These are phyloP conservation scores for Elanoides forficatus DNA, from an alignment of 2,113 vertebrate species.

Conservation along the genomic window DNA sequence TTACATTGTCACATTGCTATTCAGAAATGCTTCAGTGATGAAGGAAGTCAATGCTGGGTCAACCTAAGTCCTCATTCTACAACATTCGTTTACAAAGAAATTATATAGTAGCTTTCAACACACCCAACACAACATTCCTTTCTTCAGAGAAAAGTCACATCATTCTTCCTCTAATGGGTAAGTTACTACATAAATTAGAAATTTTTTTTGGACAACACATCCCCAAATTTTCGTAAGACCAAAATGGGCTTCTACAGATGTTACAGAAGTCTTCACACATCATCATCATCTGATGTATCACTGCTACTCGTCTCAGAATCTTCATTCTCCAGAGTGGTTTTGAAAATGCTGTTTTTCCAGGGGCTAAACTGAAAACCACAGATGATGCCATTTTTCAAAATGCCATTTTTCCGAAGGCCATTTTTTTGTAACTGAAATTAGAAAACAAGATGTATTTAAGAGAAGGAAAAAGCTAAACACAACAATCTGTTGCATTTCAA, in stretches of 20 bases:
- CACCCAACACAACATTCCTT: slow-evolving; percentile 31
- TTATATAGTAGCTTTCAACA: slow-evolving; percentile 61
- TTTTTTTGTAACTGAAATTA: slow-evolving; percentile 78
- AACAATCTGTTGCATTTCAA: neutral
- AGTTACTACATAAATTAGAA: slow-evolving; percentile 63
- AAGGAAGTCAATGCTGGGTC: slow-evolving; percentile 64
- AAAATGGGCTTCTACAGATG: slow-evolving; percentile 39
- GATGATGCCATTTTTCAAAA: slow-evolving; percentile 78
- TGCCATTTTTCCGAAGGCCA: slow-evolving; percentile 76
- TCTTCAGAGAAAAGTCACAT: slow-evolving; percentile 59
- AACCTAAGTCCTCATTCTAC: slow-evolving; percentile 71
- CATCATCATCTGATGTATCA: slow-evolving; percentile 83
- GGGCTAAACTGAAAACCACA: slow-evolving; percentile 72
- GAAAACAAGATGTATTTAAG: neutral
- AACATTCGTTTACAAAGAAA: slow-evolving; percentile 72
- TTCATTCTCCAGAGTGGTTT: slow-evolving; percentile 71
- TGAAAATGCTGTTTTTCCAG: slow-evolving; percentile 80
- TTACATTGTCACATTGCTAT: slow-evolving; percentile 76
- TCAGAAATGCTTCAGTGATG: slow-evolving; percentile 72
- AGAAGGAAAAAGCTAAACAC: neutral
- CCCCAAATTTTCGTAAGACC: slow-evolving; percentile 57
- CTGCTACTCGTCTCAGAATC: slow-evolving; percentile 83
- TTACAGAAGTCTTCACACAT: slow-evolving; percentile 69
- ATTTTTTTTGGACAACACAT: slow-evolving; percentile 58
- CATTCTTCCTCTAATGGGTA: slow-evolving; percentile 49